phyloP scores from a whole-genome alignment of 2,888 invertebrate genomes.

The Atherix ibis region DNA sequence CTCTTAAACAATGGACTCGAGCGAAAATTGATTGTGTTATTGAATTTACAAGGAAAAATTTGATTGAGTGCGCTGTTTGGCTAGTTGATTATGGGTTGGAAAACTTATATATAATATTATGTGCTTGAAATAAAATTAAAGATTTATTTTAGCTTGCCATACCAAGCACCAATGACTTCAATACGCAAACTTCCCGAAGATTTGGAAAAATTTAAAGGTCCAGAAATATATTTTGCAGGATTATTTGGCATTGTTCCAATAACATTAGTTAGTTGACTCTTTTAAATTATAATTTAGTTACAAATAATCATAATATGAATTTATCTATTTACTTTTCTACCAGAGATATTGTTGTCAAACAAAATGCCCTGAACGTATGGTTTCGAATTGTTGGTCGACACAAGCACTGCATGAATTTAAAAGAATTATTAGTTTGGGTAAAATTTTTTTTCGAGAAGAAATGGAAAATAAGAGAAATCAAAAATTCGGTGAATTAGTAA shows the following conservation, averaged over 20 bases:
- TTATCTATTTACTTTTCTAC: too few relatives aligned
- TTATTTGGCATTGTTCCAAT: constrained; percentile 8
- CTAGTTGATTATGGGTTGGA: constrained; percentile 10
- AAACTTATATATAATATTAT: neutral
- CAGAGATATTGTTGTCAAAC: too few relatives aligned
- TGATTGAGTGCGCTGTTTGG: constrained; percentile 9
- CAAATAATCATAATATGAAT: too few relatives aligned
- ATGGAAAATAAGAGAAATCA: too few relatives aligned
- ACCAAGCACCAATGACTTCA: constrained; percentile 4
- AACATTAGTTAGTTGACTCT: constrained; percentile 6
- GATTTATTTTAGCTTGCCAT: constrained; percentile 6
- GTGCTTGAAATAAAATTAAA: too few relatives aligned
- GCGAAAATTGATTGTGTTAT: constrained; percentile 7
- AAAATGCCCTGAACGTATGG: too few relatives aligned
- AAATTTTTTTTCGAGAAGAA: too few relatives aligned
- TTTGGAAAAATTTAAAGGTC: constrained; percentile 1
- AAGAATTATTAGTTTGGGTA: too few relatives aligned
- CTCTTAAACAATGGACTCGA: constrained; percentile 7
- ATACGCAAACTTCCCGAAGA: constrained; percentile 6
- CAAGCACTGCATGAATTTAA: too few relatives aligned
- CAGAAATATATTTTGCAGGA: constrained; percentile 7
- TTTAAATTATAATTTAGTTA: too few relatives aligned
- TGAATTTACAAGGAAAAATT: neutral
- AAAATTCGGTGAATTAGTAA: too few relatives aligned
- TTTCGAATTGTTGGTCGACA: too few relatives aligned